Base-by-base conservation (phyloP, 2,888 invertebrate genomes). In the Deladenus siricidicola region DNA sequence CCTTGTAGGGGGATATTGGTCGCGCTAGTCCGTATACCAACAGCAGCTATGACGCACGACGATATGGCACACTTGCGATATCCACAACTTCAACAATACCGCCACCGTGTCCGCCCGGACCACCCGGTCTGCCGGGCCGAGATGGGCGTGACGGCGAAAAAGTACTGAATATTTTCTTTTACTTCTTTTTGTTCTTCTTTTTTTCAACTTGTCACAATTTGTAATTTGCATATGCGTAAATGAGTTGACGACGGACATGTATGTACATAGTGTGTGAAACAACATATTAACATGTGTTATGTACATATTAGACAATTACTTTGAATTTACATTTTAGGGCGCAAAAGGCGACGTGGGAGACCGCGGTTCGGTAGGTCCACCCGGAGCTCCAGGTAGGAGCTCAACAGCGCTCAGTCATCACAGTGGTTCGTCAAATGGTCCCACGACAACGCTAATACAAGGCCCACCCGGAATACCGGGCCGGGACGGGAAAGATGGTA, bases 331-430 rank as follows among this genome's bases (percentile, higher is more conserved):
- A 14, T 24, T 69, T 54, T 64, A 76, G 76, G 76, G 76, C 17
- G 70, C 68, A n/a, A 76, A 76, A 56, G 76, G 76, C 19, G 75
- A 75, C n/a, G 66, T 67, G 2, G 73, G 73, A 19, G 70, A 67
- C 39, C 61, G 64, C 1, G 74, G 75, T 4, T 62, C 68, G 4
- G 63, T 68, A 43, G 76, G 76, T 30, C 70, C 71, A 23, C 74
- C 74, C 23, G 74, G 72, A 50, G 17, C 14, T 1, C 52, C 55
- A 17, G 57, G 61, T 17, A 24, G 19, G 39, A 30, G 48, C 29
- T 56, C 50, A 44, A 54, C 47, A 14, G 30, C 30, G 23, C 45
- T 64, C 17, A 44, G 48, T 43, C 34, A 30, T 26, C 30, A n/a
- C n/a, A n/a, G n/a, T n/a, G n/a, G n/a, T n/a, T n/a, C n/a, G n/a